phyloP scores from a whole-genome alignment of 64 coral and sea anemone species.

The Montipora efflorescens region DNA sequence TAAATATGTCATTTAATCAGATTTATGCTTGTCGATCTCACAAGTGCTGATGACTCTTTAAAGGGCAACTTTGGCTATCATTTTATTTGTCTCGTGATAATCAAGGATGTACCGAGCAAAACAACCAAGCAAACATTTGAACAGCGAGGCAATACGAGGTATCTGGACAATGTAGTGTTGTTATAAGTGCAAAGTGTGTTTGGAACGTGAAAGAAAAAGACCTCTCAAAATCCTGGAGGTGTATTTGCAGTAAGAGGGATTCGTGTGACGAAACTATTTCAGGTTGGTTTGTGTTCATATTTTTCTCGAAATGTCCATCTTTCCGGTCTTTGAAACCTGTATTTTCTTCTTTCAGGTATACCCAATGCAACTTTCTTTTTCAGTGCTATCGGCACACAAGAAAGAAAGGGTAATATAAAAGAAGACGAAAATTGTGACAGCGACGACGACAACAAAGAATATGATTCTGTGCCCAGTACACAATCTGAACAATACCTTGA shows the following conservation, averaged over 20 bases:
- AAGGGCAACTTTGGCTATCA: no score
- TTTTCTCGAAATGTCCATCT: background rate
- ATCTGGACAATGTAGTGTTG: background rate
- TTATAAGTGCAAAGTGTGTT: constrained; percentile 4
- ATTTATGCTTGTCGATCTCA: no score
- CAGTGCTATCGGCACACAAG: constrained; percentile 9
- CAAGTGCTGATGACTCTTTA: no score
- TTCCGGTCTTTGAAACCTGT: background rate
- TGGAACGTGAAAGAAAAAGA: background rate
- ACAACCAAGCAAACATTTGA: constrained; percentile 1
- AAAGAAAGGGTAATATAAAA: background rate
- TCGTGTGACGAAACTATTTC: constrained; percentile 5
- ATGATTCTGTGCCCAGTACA: background rate
- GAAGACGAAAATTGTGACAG: background rate
- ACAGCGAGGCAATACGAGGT: constrained; percentile 15
- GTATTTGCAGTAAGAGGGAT: constrained; percentile 15
- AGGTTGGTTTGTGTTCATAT: background rate
- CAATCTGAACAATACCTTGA: background rate
- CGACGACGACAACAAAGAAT: background rate
- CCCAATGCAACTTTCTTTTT: constrained; percentile 18
- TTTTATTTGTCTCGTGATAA: no score
- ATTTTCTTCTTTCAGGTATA: background rate
- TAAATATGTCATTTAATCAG: no score
- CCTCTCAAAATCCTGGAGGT: background rate
- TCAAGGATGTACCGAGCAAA: background rate